Evolutionary conservation across 2,888 invertebrate genomes (phyloP), one percentile per base, ranked within the genome.

Genomic region (Alitta virens): DNA sequence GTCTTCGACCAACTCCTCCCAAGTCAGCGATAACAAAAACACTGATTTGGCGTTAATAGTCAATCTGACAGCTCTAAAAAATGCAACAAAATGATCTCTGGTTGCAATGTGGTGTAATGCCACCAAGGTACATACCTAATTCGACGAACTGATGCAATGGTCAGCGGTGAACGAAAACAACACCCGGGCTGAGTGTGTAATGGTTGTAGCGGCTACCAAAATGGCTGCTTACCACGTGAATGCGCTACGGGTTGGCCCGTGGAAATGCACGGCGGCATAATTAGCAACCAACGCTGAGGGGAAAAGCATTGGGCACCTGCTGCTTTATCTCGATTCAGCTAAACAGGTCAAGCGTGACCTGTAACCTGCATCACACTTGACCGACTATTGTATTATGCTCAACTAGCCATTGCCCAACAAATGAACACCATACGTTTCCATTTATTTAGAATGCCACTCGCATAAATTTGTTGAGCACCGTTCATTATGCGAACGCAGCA

Each of bases 221-320:
- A 59, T 59, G 59, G 59, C 59, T 51, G 59, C 38, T 50, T 23
- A 46, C 23, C 56, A 59, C 59, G 59, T 59, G 59, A 59, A 59
- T 27, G 27, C 52, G 51, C 59, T 59, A 59, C 59, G 49, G 59
- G 59, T 50, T 59, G 38, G 50, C 57, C 57, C 57, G 49, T 49
- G 27, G 49, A 46, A 43, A 49, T 49, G 57, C 57, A 57, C 57
- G 57, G 57, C 46, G 43, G 43, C 50, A 57, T 42, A 57, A 57
- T 27, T 49, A 21, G 49, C 7, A 5, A 49, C 3, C 23, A 3
- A 5, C 3, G 7, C 7, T n/a, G 3, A 16, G 23, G 7, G 3
- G 49, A 49, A 18, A 49, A 16, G 49, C 49, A 9, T 49, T 16
- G 49, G 49, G 49, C 18, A 18, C 49, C 49, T 21, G 49, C 18